A percentile compares a stretch with the other conserved stretches of the same genome.
Conservation (phyloP, 2,113 vertebrate genomes). For the Ictalurus punctatus region DNA sequence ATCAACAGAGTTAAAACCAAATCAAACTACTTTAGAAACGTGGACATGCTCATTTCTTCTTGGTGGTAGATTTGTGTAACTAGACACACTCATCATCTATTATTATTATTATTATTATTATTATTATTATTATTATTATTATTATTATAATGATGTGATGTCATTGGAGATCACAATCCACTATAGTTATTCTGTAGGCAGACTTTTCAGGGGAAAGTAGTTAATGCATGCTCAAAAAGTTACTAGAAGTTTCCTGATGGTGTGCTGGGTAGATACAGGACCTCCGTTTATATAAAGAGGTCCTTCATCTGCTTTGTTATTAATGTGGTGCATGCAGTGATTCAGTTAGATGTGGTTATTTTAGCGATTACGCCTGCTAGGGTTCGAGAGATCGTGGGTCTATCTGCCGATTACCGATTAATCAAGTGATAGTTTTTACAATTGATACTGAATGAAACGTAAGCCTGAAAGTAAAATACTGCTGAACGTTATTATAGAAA, state of each 20-base stretch:
- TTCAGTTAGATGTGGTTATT: background rate
- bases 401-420: too few species aligned
- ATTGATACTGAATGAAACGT: too few species aligned
- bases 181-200: background rate
- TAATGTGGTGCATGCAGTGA: background rate
- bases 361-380: too few species aligned
- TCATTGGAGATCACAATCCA: background rate
- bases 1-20: background rate
- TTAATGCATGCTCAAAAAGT: background rate
- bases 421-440: too few species aligned
- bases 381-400: too few species aligned
- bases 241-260: background rate
- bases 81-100: too few species aligned
- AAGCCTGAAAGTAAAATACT: too few species aligned
- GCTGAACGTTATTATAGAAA: too few species aligned
- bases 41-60: background rate
- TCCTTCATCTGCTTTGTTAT: background rate
- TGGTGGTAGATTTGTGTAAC: background rate
- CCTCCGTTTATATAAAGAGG: background rate
- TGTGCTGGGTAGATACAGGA: background rate
- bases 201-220: background rate
- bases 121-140: background rate
- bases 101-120: background rate
- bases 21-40: background rate
- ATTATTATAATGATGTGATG: background rate